Base-by-base conservation (phyloP, 2,888 invertebrate genomes). In the Ennomos erosarius region DNA sequence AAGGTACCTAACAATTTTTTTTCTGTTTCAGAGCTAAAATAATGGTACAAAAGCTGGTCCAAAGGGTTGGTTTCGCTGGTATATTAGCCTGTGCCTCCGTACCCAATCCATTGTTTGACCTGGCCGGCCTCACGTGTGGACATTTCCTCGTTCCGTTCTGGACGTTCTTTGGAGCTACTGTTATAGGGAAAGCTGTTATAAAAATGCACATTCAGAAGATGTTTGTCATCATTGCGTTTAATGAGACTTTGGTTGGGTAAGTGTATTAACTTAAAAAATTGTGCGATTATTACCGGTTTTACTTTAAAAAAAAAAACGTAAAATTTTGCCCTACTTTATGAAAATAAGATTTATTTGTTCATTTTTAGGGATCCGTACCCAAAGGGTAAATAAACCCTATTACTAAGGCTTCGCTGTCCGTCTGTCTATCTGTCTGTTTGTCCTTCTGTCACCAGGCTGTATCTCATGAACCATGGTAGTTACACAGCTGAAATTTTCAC, bases 111-210 rank as follows among this genome's bases (percentile, higher is more conserved):
- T 89, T 99, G 62, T 99, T 99, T 87, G 99, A 99, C 88, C 93
- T 99, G 81, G 99, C 99, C 16, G 99, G 99, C 0, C 96, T 99
- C 37, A 99, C 99, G 0, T 99, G 99, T 84, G 99, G 99, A 0
- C 99, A 99, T 87, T 99, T 99, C 86, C 93, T 99, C 61, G 98
- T 99, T 71, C 99, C 99, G 10, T 99, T 99, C 91, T 99, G 99
- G 98, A 99, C 99, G 3, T 99, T 99, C 93, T 99, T 99, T 88
- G 99, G 99, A 38, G 99, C 99, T 59, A 99, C 99, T 0, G 93
- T 99, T 1, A 95, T 99, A 58, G 99, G 99, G 48, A 99, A 99
- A 88, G 99, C 99, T 35, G 94, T 99, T 55, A 96, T 99, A 69
- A 99, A 99, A 93, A 99, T 99, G 98, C 99, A 98, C 83, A 97